A percentile compares a stretch with the other conserved stretches of the same genome.
phyloP scores from a whole-genome alignment of 2,888 invertebrate species.

The Acronicta psi region DNA sequence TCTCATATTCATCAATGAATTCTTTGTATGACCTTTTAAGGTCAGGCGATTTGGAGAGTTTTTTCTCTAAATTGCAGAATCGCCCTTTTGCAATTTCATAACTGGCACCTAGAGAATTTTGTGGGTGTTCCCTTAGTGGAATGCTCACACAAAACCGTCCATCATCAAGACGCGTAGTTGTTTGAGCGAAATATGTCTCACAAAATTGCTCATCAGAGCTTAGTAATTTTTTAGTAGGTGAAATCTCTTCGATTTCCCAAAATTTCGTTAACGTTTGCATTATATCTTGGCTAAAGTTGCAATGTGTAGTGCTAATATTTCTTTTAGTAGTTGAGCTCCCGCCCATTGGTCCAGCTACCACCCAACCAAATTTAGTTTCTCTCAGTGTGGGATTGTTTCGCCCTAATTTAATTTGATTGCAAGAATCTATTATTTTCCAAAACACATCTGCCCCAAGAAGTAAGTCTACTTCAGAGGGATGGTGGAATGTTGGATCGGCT shows the following conservation, averaged over 20 bases:
- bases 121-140: background rate
- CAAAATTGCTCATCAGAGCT: background rate
- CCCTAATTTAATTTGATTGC: background rate
- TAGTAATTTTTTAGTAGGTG: background rate
- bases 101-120: background rate
- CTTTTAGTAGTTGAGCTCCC: background rate
- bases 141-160: background rate
- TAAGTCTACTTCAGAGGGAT: slow-evolving; percentile 1
- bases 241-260: background rate
- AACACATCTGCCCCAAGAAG: background rate
- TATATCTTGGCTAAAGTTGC: background rate
- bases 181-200: background rate
- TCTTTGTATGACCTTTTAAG: background rate
- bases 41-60: background rate
- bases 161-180: background rate
- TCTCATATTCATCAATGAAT: no score
- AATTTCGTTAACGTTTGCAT: background rate
- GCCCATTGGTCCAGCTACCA: background rate
- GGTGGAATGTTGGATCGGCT: background rate
- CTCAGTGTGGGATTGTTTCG: background rate
- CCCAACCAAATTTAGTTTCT: background rate
- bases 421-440: background rate
- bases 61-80: slow-evolving; percentile 1
- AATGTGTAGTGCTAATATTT: slow-evolving; percentile 1
- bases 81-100: slow-evolving; percentile 1